Evolutionary conservation across 2,888 invertebrate species (phyloP).

Genomic region (Oscheius sp.): DNA sequence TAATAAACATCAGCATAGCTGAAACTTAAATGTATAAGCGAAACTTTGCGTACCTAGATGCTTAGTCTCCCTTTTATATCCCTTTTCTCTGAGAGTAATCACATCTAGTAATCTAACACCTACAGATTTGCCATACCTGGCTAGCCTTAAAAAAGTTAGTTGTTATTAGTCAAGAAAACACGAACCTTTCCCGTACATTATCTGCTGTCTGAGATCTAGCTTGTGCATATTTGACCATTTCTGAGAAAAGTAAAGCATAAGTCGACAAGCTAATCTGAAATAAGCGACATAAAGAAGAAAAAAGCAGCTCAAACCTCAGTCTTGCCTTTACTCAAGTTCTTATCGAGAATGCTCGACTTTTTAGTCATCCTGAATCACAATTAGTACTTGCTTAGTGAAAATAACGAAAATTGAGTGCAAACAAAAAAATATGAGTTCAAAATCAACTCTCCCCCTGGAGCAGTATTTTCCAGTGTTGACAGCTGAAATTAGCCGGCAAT

Average conservation of each 20-base stretch:
- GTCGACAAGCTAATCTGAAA: constrained; percentile 72
- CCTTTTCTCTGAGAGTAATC: constrained; percentile 90
- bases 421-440: too few relatives aligned
- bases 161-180: background rate
- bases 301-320: constrained; percentile 52
- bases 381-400: too few relatives aligned
- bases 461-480: too few relatives aligned
- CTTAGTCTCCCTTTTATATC: constrained; percentile 87
- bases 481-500: too few relatives aligned
- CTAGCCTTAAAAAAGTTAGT: constrained; percentile 80
- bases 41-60: constrained; percentile 77
- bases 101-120: constrained; percentile 91
- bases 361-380: constrained; percentile 49
- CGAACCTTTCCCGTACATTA: constrained; percentile 86
- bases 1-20: constrained; percentile 87
- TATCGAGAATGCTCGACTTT: constrained; percentile 65
- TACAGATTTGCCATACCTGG: constrained; percentile 93
- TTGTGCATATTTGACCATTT: constrained; percentile 97
- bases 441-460: too few relatives aligned
- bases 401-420: too few relatives aligned
- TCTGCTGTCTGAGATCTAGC: constrained; percentile 86
- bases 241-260: constrained; percentile 93
- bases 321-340: constrained; percentile 67
- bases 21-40: background rate
- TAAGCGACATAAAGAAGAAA: background rate